phyloP scores from a whole-genome alignment of 2,888 invertebrate genomes.

The Amiota mariae region DNA sequence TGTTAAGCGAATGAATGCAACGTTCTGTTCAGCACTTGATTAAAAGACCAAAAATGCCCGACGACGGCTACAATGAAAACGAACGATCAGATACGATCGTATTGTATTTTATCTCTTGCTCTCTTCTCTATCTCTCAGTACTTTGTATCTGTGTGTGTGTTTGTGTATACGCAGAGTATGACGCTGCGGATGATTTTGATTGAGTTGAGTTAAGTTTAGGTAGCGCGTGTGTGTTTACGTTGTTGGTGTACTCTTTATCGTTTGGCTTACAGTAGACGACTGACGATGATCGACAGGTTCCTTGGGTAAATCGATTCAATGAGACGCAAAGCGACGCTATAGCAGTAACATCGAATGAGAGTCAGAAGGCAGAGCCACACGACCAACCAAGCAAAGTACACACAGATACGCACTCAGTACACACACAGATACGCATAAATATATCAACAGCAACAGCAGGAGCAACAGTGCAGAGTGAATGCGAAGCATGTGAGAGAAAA shows the following conservation, averaged over 20 bases:
- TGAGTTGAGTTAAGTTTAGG: conserved; percentile 32
- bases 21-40: conserved; percentile 68
- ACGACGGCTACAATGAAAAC: conserved; percentile 34
- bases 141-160: conserved; percentile 15
- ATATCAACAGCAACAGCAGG: not conserved
- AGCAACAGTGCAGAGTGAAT: no score
- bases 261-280: conserved; percentile 67
- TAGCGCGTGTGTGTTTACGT: conserved; percentile 29
- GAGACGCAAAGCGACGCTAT: conserved; percentile 57
- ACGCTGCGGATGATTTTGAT: conserved; percentile 30
- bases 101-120: not conserved
- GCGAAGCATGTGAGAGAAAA: no score
- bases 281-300: conserved; percentile 72
- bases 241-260: conserved; percentile 62
- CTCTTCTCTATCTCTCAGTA: not conserved
- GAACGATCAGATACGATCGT: conserved; percentile 29
- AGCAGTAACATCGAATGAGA: conserved; percentile 53
- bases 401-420: conserved; percentile 16
- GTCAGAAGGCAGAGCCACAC: conserved; percentile 46
- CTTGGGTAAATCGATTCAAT: conserved; percentile 65
- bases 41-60: conserved; percentile 60
- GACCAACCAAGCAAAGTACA: conserved; percentile 43
- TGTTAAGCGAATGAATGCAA: conserved; percentile 70
- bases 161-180: conserved; percentile 27
- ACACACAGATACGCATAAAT: not conserved